Base-by-base conservation (phyloP, 1,140 invertebrate species). In the Bombus impatiens region DNA sequence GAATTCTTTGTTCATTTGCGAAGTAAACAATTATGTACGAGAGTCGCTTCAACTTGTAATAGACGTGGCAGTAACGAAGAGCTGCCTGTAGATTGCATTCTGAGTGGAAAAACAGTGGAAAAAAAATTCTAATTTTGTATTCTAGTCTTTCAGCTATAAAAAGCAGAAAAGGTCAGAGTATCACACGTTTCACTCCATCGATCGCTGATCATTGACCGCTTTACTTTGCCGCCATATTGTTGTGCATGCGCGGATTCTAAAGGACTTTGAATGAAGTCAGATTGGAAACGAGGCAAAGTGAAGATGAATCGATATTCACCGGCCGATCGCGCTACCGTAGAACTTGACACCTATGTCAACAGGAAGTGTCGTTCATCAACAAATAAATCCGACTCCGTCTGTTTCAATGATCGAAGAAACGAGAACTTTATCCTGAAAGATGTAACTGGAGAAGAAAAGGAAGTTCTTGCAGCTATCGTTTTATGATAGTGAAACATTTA, bases 401-500 rank as follows among this genome's bases (percentile, higher is more conserved):
- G 35, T 68, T 62, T 62, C 59, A 62, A n/a, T 62, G 59, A 62
- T 62, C 59, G 59, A 62, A 62, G 59, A n/a, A n/a, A 62, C 59
- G 4, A 5, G 59, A 62, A 62, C 28, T 62, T 62, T 1, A n/a
- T 62, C 12, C 28, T 62, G 59, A 62, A n/a, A n/a, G 59, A 62
- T 62, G 59, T 12, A 62, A 62, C 3, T 62, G 10, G 59, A 13
- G 28, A 28, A 62, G 28, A 1, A 59, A 62, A 62, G 59, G 0
- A 62, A n/a, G 4, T 13, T n/a, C 1, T 12, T 62, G 3, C 4
- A 3, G 10, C 59, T 28, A 62, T 62, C 28, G 12, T 62, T n/a
- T 13, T 28, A 4, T n/a, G 0, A n/a, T 13, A 13, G 28, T 4
- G 12, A 62, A 62, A 62, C 59, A n/a, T n/a, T n/a, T n/a, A 53